Percentiles rank a stretch among this genome's conserved stretches.
phyloP scores from a whole-genome alignment of 2,113 vertebrate species.

The Xerus inauris region DNA sequence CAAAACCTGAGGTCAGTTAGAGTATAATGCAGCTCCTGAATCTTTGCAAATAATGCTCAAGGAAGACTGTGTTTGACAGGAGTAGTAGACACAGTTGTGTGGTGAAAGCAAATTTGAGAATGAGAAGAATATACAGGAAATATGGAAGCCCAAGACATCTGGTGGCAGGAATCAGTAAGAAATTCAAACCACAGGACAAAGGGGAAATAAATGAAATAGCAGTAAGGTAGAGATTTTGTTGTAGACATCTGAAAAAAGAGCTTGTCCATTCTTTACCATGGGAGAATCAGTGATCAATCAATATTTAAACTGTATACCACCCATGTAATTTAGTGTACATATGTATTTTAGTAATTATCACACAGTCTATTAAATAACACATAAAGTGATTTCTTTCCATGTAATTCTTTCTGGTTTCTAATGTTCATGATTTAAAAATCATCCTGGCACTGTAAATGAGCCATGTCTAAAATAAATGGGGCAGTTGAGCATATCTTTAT shows the following conservation, averaged over 20 bases:
- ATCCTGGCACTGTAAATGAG: not conserved
- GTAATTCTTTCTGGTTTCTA: not conserved
- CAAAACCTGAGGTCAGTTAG: not conserved
- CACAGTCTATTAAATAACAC: not conserved
- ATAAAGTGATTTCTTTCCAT: not conserved
- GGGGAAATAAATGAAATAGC: not conserved
- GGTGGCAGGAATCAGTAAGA: not conserved
- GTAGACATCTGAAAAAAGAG: not conserved
- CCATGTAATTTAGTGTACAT: not conserved
- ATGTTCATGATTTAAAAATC: not conserved
- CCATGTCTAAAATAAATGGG: not conserved
- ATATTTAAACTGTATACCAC: not conserved
- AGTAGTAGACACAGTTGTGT: not conserved
- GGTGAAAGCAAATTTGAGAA: not conserved
- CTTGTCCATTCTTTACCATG: not conserved
- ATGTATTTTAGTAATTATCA: not conserved
- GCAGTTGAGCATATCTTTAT: not conserved
- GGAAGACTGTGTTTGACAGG: not conserved
- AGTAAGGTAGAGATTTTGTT: not conserved
- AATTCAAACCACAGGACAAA: not conserved
- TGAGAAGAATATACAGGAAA: not conserved
- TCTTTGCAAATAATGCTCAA: not conserved
- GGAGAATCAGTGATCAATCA: not conserved
- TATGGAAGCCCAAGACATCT: not conserved
- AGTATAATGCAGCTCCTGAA: not conserved